Evolutionary conservation across 2,888 invertebrate species (phyloP), one percentile per base, ranked within the genome.

Genomic region (Andrena camellia): DNA sequence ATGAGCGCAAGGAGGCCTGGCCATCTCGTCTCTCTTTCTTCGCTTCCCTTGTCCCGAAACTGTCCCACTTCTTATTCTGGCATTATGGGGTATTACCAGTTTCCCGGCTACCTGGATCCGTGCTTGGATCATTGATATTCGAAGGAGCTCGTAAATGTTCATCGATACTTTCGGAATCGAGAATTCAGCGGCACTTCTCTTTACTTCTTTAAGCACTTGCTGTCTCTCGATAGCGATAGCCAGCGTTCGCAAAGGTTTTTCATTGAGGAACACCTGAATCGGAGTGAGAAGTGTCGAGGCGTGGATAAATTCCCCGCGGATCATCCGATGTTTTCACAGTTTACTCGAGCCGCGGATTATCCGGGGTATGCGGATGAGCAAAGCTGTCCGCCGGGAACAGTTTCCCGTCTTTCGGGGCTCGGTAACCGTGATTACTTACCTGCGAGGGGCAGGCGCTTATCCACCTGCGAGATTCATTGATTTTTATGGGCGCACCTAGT

Each of bases 391-490:
- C 26, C 31, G 52, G 42, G 64, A 81, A 66, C 71, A 76, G 52
- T 70, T 71, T 42, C 29, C 6, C n/a, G n/a, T 63, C 8, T 60
- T 59, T 81, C n/a, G 33, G 26, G 68, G 17, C 67, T 63, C 42
- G 78, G 62, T 81, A 86, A 87, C 67, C 60, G 66, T 84, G 80
- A 86, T 87, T 88, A 85, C 71, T 84, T 90, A 89, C 88, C 89
- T 73, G 82, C 82, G 33, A 84, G 73, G 42, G 42, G 66, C 74
- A 74, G 79, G 68, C 86, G 83, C 88, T 91, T 92, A 91, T 91
- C 91, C 90, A 91, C 91, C 89, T 91, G 91, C 84, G 85, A 86
- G 83, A 85, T 88, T 88, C 89, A 93, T 93, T 90, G 92, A 92
- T 93, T 91, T 90, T 89, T 88, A 75, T 76, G 72, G 52, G 20